Evolutionary conservation across 1,140 invertebrate genomes (phyloP).

Genomic region (Orchestia grillus): DNA sequence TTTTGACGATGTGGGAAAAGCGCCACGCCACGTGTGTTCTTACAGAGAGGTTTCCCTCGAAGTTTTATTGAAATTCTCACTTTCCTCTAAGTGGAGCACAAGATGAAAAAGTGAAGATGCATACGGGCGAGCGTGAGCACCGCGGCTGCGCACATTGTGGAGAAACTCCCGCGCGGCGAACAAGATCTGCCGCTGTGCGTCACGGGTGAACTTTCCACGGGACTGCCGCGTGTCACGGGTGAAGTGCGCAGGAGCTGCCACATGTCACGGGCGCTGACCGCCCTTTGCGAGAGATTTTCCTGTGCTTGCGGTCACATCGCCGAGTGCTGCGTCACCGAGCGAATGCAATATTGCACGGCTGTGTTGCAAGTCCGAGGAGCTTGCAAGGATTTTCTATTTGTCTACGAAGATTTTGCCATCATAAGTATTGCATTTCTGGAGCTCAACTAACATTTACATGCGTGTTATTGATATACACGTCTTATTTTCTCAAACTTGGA

Average conservation of each 20-base stretch:
- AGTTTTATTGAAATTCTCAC: neutral
- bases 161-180: neutral
- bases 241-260: neutral
- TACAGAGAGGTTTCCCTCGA: neutral
- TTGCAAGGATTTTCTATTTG: too few relatives aligned
- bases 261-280: constrained; percentile 40
- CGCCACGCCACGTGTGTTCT: neutral
- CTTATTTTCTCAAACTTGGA: too few relatives aligned
- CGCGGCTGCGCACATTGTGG: neutral
- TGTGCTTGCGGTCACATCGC: neutral
- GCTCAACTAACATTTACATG: too few relatives aligned
- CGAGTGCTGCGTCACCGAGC: neutral
- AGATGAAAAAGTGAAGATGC: neutral
- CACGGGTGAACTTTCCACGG: constrained; percentile 14
- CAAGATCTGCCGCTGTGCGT: neutral
- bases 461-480: too few relatives aligned
- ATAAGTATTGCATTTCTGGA: too few relatives aligned
- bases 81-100: neutral
- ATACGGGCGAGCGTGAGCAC: neutral
- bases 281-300: neutral
- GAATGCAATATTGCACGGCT: too few relatives aligned
- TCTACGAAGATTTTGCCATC: too few relatives aligned
- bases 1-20: neutral
- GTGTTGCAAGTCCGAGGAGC: too few relatives aligned
- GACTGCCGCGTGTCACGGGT: neutral